These are phyloP conservation scores for Planococcus citri DNA, from an alignment of 1,140 invertebrate species.

Conservation along the genomic window DNA sequence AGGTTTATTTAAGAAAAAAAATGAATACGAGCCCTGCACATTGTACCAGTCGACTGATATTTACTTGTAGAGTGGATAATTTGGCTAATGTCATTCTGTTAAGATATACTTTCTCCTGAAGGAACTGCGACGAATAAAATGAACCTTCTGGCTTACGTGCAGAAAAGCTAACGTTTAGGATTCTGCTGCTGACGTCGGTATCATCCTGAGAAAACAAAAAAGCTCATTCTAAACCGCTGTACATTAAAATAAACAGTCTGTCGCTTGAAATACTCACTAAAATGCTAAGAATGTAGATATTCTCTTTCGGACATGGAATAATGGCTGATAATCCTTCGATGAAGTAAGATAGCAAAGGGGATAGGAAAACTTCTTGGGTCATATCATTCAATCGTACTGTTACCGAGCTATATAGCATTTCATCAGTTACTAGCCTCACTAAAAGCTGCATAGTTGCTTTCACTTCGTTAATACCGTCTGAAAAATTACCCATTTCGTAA, in stretches of 20 bases:
- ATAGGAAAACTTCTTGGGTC: conserved; percentile 85
- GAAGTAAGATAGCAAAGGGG: conserved; percentile 78
- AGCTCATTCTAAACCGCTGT: background rate
- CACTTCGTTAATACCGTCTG: conserved; percentile 81
- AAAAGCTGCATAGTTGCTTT: conserved; percentile 78
- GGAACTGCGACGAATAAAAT: conserved; percentile 74
- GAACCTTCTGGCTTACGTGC: conserved; percentile 65
- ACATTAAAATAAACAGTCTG: too few species aligned
- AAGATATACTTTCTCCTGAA: conserved; percentile 87
- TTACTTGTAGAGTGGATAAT: conserved; percentile 72
- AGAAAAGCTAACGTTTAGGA: conserved; percentile 91
- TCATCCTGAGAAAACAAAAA: conserved; percentile 61
- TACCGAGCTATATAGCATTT: conserved; percentile 90
- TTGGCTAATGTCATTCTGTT: conserved; percentile 73
- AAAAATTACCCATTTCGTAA: conserved; percentile 28
- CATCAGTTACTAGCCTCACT: conserved; percentile 81
- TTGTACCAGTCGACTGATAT: conserved; percentile 20
- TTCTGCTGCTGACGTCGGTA: conserved; percentile 70
- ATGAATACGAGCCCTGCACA: too few species aligned
- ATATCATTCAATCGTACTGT: conserved; percentile 87
- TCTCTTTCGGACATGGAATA: conserved; percentile 79
- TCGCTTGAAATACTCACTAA: conserved; percentile 42
- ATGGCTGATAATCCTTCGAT: conserved; percentile 82
- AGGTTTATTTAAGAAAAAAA: too few species aligned
- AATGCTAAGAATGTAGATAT: conserved; percentile 87